phyloP scores from a whole-genome alignment of 2,113 vertebrate genomes.

The Prietella phreatophila region DNA sequence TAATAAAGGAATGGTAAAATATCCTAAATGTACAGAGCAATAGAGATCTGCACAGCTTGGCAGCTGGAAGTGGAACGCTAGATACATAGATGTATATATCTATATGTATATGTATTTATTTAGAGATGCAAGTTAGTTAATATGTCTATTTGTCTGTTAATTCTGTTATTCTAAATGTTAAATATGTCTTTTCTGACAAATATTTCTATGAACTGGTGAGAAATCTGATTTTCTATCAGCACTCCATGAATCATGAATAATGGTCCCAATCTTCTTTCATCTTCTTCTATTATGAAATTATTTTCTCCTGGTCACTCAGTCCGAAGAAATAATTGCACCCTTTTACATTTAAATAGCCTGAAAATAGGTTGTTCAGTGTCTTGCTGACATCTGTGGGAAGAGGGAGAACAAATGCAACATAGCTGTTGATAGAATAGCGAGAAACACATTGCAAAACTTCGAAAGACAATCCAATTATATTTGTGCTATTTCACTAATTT shows the following conservation, averaged over 20 bases:
- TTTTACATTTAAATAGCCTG: neutral
- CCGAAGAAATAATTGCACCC: neutral
- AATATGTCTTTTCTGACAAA: neutral
- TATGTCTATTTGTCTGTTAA: no score
- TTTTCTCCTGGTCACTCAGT: neutral
- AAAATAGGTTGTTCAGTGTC: neutral
- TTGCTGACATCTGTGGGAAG: neutral
- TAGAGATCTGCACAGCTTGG: no score
- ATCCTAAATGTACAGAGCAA: no score
- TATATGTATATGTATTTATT: no score
- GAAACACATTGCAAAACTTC: neutral
- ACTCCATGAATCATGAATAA: neutral
- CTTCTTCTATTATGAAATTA: neutral
- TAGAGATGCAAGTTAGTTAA: neutral
- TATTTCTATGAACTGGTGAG: neutral
- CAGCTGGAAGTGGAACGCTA: no score
- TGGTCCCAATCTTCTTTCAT: neutral
- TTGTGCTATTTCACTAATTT: no score
- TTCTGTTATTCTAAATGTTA: neutral
- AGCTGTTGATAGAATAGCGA: neutral
- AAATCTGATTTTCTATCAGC: neutral
- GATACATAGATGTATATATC: no score
- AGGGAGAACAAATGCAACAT: neutral
- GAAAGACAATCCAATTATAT: neutral
- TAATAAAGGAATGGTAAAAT: no score